Base-by-base conservation (phyloP, 2,888 invertebrate genomes). In the Amphipoea lucens region DNA sequence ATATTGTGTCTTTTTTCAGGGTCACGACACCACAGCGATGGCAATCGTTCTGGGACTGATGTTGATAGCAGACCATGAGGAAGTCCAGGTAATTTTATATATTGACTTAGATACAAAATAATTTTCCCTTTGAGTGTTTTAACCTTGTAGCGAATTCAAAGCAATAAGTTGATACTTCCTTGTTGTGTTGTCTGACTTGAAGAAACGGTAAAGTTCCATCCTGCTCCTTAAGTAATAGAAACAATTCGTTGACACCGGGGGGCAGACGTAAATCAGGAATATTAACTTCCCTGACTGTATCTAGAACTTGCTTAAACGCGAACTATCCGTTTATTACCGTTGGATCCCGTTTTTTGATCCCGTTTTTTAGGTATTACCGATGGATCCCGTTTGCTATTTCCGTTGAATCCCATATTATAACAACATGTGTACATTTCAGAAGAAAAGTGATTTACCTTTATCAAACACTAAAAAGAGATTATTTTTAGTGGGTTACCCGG, bases 11-110 rank as follows among this genome's bases (percentile, higher is more conserved):
- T 40, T 0, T 40, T 92, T 90, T 14, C 88, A 97, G 97, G 97
- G 97, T 2, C 97, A 97, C 84, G 97, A 97, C 74, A 97, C 97
- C 0, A 96, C 97, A 0, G 96, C 97, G 0, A 94, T 95, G 91
- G 95, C 94, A 0, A 83, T 97, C 6, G 92, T 94, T 1, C 95
- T 95, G 79, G 93, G 93, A 1, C 81, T 97, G 66, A 94, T 97
- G 94, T 85, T 96, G 72, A 84, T 97, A 42, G 97, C 97, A 12
- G 96, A 92, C 17, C 89, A 92, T 65, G 88, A 90, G 29, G 90
- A 92, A 14, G 87, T 92, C 1, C 93, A 93, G 89, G 92, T 92
- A 78, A 29, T 42, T 40, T 36, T 17, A 14, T 14, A 17, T 36
- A 14, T 17, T n/a, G 23, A 29, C 29, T 42, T 45, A 20, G 29